These are phyloP conservation scores for Magallana gigas DNA, from an alignment of 1,140 invertebrate species.

Conservation along the genomic window DNA sequence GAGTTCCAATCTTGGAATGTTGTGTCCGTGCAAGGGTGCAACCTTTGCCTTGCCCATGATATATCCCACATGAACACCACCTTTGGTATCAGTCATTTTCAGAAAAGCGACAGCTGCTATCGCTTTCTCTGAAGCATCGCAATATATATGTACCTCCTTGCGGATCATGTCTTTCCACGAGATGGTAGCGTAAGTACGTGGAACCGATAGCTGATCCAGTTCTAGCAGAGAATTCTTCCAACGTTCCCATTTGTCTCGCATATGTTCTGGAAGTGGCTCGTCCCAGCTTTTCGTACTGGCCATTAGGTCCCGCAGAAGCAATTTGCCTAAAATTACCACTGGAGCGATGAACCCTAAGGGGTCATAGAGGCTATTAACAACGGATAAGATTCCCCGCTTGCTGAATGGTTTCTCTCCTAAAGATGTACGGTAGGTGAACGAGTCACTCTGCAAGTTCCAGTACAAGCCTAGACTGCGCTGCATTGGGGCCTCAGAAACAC, in stretches of 20 bases:
- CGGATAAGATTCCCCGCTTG: constrained; percentile 46
- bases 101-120: constrained; percentile 52
- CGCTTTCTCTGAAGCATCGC: constrained; percentile 55
- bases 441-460: constrained; percentile 54
- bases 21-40: constrained; percentile 40
- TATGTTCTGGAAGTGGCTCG: not conserved
- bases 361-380: constrained; percentile 44
- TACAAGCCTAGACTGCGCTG: constrained; percentile 55
- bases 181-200: constrained; percentile 47
- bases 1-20: constrained; percentile 52
- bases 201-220: constrained; percentile 33
- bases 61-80: constrained; percentile 18
- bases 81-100: not conserved
- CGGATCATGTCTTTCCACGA: constrained; percentile 75
- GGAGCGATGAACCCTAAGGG: constrained; percentile 46
- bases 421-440: not conserved
- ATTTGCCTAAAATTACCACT: constrained; percentile 20
- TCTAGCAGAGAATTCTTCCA: not conserved
- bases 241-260: not conserved
- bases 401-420: constrained; percentile 49
- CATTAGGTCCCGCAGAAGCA: not conserved
- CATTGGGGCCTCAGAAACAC: constrained; percentile 29
- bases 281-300: constrained; percentile 23
- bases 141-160: constrained; percentile 49
- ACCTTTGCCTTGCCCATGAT: constrained; percentile 54